These are phyloP conservation scores for Folsomia manolachei DNA, from an alignment of 2,888 invertebrate genomes.

Conservation along the genomic window DNA sequence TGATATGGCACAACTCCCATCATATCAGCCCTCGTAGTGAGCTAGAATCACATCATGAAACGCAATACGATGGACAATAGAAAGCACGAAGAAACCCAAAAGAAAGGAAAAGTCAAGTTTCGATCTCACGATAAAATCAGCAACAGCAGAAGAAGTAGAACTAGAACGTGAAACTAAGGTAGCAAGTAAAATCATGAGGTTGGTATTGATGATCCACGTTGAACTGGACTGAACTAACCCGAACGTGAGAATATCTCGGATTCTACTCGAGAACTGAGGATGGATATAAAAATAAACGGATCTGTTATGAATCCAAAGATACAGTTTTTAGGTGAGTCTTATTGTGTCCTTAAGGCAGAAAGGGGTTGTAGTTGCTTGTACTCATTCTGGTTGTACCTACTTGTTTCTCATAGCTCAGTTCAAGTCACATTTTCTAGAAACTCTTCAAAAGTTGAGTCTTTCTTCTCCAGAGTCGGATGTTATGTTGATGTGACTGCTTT, in stretches of 20 bases:
- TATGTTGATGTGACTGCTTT: constrained; percentile 1
- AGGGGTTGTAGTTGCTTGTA: neutral
- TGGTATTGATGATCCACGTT: neutral
- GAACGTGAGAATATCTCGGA: constrained; percentile 19
- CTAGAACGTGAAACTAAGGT: neutral
- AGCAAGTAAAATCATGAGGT: neutral
- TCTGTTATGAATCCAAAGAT: constrained; percentile 16
- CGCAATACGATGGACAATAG: neutral
- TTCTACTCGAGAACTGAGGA: constrained; percentile 9
- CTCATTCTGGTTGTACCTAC: too few relatives aligned
- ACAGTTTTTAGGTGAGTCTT: constrained; percentile 10
- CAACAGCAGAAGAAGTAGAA: neutral
- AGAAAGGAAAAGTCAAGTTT: constrained; percentile 7
- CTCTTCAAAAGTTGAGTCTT: neutral
- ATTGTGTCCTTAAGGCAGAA: constrained; percentile 17
- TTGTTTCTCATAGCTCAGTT: too few relatives aligned
- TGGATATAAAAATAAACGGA: constrained; percentile 20
- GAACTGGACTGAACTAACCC: neutral
- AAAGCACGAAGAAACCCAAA: neutral
- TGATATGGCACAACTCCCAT: too few relatives aligned
- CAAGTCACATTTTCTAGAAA: neutral
- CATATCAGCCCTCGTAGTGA: too few relatives aligned
- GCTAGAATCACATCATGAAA: too few relatives aligned
- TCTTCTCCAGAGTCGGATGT: neutral
- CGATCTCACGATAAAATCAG: neutral